A percentile compares a stretch with the other conserved stretches of the same genome.
These are phyloP conservation scores for Geodia barretti DNA, from an alignment of 37 sponge, comb jelly and placozoan species.

Conservation along the genomic window DNA sequence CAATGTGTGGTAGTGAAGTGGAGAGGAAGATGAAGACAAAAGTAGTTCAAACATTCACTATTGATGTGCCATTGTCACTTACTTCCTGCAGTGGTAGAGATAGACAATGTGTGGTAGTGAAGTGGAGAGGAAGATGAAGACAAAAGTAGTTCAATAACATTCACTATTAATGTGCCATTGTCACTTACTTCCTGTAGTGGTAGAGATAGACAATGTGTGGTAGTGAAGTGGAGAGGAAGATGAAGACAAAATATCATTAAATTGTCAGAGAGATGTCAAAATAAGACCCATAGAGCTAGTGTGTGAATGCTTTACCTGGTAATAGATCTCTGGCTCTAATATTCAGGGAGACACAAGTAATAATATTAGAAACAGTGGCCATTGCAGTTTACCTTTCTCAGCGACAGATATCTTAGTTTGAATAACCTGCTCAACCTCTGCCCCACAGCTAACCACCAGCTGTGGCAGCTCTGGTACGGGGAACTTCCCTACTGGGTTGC, in stretches of 20 bases:
- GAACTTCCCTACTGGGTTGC: background rate
- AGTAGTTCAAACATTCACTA: background rate
- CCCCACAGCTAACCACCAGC: background rate
- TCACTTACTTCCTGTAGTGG: background rate
- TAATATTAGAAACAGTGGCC: too few species aligned
- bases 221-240: background rate
- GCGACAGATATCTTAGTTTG: background rate
- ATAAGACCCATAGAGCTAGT: too few species aligned
- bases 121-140: background rate
- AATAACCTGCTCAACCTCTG: background rate
- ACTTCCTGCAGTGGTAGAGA: background rate
- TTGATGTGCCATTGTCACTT: background rate
- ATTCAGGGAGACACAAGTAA: too few species aligned
- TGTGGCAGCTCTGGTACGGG: background rate
- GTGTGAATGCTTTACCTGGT: too few species aligned
- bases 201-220: background rate
- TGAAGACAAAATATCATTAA: background rate
- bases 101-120: background rate
- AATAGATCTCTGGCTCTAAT: too few species aligned
- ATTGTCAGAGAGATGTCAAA: too few species aligned
- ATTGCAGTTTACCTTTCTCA: too few species aligned
- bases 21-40: background rate
- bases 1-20: background rate
- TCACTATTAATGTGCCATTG: background rate
- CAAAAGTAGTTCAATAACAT: background rate